phyloP scores from a whole-genome alignment of 2,797 vertebrate species.

The Myripristis murdjan region DNA sequence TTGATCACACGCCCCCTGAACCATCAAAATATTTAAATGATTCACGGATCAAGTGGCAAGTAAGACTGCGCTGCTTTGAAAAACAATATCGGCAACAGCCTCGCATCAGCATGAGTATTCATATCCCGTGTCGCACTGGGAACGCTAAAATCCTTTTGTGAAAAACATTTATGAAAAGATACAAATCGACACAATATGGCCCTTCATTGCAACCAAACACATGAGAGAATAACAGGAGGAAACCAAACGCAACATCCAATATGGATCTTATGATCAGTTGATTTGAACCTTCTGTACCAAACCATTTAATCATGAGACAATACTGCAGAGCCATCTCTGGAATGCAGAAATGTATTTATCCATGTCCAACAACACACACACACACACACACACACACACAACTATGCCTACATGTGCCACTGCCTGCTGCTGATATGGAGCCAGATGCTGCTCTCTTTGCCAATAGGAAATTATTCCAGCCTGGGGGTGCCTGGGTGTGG shows the following conservation, averaged over 20 bases:
- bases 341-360: conserved; percentile 66
- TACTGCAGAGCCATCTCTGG: conserved; percentile 69
- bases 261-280: conserved; percentile 15
- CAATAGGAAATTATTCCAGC: conserved; percentile 72
- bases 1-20: not conserved
- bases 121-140: not conserved
- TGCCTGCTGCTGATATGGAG: conserved; percentile 50
- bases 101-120: no score
- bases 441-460: conserved; percentile 64
- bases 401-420: conserved; percentile 52
- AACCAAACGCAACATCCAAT: conserved; percentile 7
- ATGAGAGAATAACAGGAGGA: conserved; percentile 34
- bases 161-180: not conserved
- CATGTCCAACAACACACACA: conserved; percentile 37
- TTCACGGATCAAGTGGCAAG: conserved; percentile 11
- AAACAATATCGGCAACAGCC: no score
- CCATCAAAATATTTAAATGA: conserved; percentile 8
- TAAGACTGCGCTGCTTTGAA: conserved; percentile 32
- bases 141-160: not conserved
- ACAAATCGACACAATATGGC: not conserved
- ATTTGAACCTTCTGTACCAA: conserved; percentile 27
- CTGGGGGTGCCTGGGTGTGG: conserved; percentile 73
- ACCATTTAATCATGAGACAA: conserved; percentile 33
- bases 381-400: conserved; percentile 1
- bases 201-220: conserved; percentile 27